Evolutionary conservation across 2,888 invertebrate genomes (phyloP), one percentile per base, ranked within the genome.

Genomic region (Diarsia mendica): DNA sequence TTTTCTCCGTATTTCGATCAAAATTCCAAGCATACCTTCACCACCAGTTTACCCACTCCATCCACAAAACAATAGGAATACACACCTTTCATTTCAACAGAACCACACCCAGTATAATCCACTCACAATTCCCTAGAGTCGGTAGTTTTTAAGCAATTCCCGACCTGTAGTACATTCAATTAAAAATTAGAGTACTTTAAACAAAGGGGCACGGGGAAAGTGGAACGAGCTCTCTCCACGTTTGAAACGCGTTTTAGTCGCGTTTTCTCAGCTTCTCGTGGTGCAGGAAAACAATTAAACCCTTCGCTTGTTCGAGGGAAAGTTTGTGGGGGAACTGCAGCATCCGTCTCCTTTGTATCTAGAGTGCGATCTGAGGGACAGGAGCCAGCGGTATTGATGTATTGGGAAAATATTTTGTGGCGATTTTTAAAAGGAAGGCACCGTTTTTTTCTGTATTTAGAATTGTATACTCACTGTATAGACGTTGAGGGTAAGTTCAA

Each of bases 281-380:
- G 90, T 90, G 90, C 92, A 94, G 94, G 93, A 93, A 93, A 95
- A 96, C 96, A 96, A 96, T 96, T 96, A 96, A 94, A 93, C 93
- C 93, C 93, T 95, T 93, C 92, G 92, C 93, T 94, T 91, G 93
- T 92, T 92, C 90, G 89, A 87, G 90, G 90, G 89, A 91, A 93
- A 95, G 93, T 95, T 95, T 93, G 93, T 86, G 90, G 91, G 90
- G 90, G 91, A 85, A 88, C 89, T 88, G 88, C 88, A 91, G 92
- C 93, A 92, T 94, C 92, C 93, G 92, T 91, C 92, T 90, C 92
- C 91, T 94, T 95, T 94, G 93, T 93, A 90, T 85, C 88, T 90
- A 83, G 86, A 92, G 89, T 89, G 83, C 53, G 88, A 85, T 67
- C 77, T 80, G 87, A 85, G 88, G 68, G 77, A 90, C 44, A 84